Percentiles rank a stretch among this genome's conserved stretches.
These are phyloP conservation scores for Chrysaora quinquecirrha DNA, from an alignment of 30 jellyfish, hydroid and myxozoan genomes.

Conservation along the genomic window DNA sequence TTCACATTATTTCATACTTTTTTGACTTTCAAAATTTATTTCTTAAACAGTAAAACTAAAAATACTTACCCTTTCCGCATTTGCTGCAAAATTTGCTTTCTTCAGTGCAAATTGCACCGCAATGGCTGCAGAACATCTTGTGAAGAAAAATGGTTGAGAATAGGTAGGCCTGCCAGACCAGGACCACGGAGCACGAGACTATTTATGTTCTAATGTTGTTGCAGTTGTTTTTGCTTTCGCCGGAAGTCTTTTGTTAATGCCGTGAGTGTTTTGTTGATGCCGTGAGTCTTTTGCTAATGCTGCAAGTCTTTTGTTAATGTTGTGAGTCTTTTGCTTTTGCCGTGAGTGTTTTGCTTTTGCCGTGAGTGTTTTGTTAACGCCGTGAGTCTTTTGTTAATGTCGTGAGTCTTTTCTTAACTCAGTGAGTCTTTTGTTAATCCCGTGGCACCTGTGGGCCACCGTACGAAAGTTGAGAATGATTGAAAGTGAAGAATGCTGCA, in stretches of 20 bases:
- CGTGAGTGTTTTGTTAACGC: too few relatives aligned
- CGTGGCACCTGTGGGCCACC: constrained; percentile 22
- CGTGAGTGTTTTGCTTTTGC: too few relatives aligned
- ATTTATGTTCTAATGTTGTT: not conserved
- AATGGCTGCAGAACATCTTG: not conserved
- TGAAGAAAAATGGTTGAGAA: not conserved
- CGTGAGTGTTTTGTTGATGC: not conserved
- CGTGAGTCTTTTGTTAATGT: too few relatives aligned
- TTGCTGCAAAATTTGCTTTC: not conserved
- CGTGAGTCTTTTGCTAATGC: not conserved
- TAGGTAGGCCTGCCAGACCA: constrained; percentile 4
- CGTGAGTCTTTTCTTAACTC: too few relatives aligned
- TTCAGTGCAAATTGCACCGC: not conserved
- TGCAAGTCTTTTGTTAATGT: not conserved
- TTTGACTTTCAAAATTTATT: too few relatives aligned
- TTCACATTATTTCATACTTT: too few relatives aligned
- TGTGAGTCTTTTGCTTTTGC: too few relatives aligned
- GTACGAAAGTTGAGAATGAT: too few relatives aligned
- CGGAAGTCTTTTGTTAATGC: not conserved
- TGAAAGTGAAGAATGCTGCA: too few relatives aligned
- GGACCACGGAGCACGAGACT: not conserved
- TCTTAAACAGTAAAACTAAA: too few relatives aligned
- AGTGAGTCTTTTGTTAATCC: too few relatives aligned
- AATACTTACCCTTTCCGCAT: not conserved
- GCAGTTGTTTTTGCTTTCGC: not conserved